Conservation (phyloP, 2,797 vertebrate genomes). For the Discoglossus pictus region DNA sequence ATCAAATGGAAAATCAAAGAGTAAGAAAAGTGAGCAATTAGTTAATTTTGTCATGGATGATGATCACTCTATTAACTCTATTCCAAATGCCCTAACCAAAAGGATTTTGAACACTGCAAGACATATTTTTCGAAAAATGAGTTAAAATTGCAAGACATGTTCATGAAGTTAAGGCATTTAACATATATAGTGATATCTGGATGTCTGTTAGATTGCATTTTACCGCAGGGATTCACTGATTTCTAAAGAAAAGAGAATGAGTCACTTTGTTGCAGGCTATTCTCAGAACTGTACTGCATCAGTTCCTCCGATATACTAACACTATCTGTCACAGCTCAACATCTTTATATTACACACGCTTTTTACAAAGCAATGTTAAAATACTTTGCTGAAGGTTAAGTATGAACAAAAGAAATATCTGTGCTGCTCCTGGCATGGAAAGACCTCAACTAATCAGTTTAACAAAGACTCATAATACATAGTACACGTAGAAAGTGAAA, state of each 20-base stretch:
- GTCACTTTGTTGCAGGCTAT: constrained; percentile 45
- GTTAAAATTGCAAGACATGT: constrained; percentile 1
- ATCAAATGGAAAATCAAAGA: too few relatives aligned
- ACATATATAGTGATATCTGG: constrained; percentile 27
- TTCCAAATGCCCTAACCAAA: background rate
- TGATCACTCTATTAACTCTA: background rate
- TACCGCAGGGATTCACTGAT: constrained; percentile 33
- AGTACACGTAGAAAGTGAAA: background rate
- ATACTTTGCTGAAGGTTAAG: constrained; percentile 40
- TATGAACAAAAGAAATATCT: constrained; percentile 19
- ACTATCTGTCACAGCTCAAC: constrained; percentile 41
- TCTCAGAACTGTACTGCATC: constrained; percentile 25
- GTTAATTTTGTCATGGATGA: too few relatives aligned
- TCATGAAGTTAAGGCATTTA: background rate
- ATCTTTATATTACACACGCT: constrained; percentile 26
- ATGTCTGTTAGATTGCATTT: constrained; percentile 29
- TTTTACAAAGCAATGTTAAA: constrained; percentile 18
- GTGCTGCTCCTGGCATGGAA: constrained; percentile 12
- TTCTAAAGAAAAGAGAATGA: constrained; percentile 31
- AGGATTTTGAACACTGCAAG: too few relatives aligned
- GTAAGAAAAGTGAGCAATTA: too few relatives aligned
- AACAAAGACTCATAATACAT: constrained; percentile 4
- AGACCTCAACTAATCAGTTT: constrained; percentile 17
- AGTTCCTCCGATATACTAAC: constrained; percentile 38
- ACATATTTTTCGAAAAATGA: too few relatives aligned